These are phyloP conservation scores for Drosophila pachea DNA, from an alignment of 1,140 invertebrate genomes.

Conservation along the genomic window DNA sequence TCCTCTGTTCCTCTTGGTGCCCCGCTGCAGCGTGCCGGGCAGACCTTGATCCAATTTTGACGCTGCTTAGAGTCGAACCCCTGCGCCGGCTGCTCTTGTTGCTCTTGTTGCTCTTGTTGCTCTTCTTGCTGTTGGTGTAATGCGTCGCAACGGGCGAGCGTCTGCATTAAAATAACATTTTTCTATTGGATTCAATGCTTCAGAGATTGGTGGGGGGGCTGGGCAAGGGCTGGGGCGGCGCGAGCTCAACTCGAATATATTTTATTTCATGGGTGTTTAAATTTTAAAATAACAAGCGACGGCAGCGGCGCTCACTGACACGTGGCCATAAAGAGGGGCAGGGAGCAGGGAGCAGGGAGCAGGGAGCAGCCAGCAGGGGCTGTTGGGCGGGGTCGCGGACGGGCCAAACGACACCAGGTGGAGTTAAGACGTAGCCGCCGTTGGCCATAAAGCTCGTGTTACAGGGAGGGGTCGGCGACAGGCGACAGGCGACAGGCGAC, in stretches of 20 bases:
- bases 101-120: slow-evolving; percentile 4
- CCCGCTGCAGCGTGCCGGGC: slow-evolving; percentile 17
- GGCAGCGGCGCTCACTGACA: slow-evolving; percentile 54
- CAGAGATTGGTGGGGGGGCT: slow-evolving; percentile 26
- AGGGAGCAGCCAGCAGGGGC: not conserved
- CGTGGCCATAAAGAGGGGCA: slow-evolving; percentile 46
- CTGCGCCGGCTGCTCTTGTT: not conserved
- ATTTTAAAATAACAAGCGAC: slow-evolving; percentile 76
- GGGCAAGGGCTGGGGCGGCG: not conserved
- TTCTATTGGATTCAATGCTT: slow-evolving; percentile 73
- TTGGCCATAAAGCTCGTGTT: slow-evolving; percentile 47
- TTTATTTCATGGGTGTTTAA: slow-evolving; percentile 77
- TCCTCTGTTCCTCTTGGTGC: slow-evolving; percentile 12
- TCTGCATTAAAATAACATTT: slow-evolving; percentile 73
- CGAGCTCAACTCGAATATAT: slow-evolving; percentile 44
- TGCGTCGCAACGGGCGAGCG: slow-evolving; percentile 43
- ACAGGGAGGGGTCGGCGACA: slow-evolving; percentile 33
- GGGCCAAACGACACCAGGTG: slow-evolving; percentile 37
- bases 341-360: not conserved
- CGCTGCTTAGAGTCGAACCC: slow-evolving; percentile 34
- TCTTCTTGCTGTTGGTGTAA: slow-evolving; percentile 27
- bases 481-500: too few relatives aligned
- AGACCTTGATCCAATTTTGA: slow-evolving; percentile 70
- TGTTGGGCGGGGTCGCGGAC: too few relatives aligned
- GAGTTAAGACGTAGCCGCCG: slow-evolving; percentile 55